Conservation (phyloP, 1,140 invertebrate genomes). For the Diorhabda sublineata region DNA sequence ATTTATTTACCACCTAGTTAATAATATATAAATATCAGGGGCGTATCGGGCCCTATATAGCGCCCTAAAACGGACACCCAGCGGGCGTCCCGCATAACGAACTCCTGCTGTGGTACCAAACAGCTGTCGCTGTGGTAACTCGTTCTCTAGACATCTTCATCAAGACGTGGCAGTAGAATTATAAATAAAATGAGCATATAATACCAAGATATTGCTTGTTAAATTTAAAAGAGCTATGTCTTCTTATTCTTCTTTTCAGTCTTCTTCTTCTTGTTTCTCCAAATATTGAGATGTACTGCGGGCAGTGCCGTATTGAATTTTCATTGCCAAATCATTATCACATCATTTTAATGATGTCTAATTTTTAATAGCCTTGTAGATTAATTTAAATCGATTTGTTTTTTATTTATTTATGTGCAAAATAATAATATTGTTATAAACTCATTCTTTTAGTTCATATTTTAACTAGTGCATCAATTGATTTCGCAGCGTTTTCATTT, state of each 20-base stretch:
- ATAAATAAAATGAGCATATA: conserved; percentile 41
- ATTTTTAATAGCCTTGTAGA: no score
- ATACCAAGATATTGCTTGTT: conserved; percentile 38
- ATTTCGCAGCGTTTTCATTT: no score
- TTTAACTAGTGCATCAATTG: no score
- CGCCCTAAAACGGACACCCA: conserved; percentile 22
- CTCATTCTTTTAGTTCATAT: no score
- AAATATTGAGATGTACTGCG: no score
- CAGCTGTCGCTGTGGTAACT: conserved; percentile 45
- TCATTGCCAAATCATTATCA: no score
- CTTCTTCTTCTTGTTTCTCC: neutral
- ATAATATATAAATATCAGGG: neutral
- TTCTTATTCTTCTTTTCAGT: neutral
- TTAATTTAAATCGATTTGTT: no score
- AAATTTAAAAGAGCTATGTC: conserved; percentile 21
- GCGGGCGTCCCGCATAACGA: conserved; percentile 41
- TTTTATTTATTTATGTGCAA: no score
- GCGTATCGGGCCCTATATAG: neutral
- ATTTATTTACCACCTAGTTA: no score
- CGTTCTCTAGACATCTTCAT: conserved; percentile 44
- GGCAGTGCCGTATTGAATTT: no score
- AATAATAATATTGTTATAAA: no score
- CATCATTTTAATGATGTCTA: no score
- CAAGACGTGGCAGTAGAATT: conserved; percentile 43
- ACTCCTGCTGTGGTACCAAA: conserved; percentile 42